Evolutionary conservation across 1,140 invertebrate species (phyloP).

Genomic region (Cryptotermes secundus): DNA sequence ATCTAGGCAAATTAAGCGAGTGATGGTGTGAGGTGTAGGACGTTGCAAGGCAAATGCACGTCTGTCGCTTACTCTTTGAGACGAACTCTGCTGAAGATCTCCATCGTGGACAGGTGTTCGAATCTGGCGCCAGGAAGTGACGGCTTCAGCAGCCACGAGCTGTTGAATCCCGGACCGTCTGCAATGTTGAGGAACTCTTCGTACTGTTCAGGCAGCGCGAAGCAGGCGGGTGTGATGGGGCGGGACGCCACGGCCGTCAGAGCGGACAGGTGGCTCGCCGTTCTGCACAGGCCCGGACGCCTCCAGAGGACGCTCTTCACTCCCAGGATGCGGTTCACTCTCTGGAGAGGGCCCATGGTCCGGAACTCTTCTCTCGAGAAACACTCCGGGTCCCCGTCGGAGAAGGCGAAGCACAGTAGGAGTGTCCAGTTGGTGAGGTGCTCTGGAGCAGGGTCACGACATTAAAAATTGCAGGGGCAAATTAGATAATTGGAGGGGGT

Average conservation of each 20-base stretch:
- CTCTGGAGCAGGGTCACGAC: not conserved
- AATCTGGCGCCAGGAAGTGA: not conserved
- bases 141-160: constrained; percentile 39
- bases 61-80: constrained; percentile 27
- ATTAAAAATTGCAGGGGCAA: too few species aligned
- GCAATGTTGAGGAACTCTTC: constrained; percentile 41
- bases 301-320: not conserved
- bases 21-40: too few species aligned
- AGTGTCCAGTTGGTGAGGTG: constrained; percentile 21
- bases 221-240: constrained; percentile 39
- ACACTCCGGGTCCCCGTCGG: not conserved
- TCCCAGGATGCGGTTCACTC: constrained; percentile 25
- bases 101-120: constrained; percentile 22
- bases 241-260: not conserved
- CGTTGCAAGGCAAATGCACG: too few species aligned
- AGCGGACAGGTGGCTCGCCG: constrained; percentile 15
- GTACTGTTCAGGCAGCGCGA: constrained; percentile 40
- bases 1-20: too few species aligned
- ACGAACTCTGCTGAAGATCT: constrained; percentile 36
- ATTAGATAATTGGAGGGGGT: too few species aligned
- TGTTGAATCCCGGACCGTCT: constrained; percentile 39
- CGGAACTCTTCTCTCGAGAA: not conserved
- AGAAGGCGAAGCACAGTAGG: constrained; percentile 23
- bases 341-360: not conserved
- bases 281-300: constrained; percentile 22